These are phyloP conservation scores for Trinectes maculatus DNA, from an alignment of 2,113 vertebrate species.

Conservation along the genomic window DNA sequence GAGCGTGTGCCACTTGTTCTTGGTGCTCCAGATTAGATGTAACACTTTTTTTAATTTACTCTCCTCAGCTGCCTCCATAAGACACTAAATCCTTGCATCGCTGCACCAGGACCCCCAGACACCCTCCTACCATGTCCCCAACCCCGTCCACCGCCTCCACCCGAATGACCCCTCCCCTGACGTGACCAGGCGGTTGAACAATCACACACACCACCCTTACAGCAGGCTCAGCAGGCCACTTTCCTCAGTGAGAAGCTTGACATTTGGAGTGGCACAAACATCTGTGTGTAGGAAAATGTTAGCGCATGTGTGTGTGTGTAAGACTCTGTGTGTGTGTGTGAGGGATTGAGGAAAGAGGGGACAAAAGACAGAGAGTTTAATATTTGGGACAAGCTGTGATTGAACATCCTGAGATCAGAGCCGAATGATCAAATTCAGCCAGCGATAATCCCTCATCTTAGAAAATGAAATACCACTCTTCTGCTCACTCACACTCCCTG, in stretches of 20 bases:
- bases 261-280: constrained; percentile 8
- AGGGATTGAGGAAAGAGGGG: constrained; percentile 45
- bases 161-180: constrained; percentile 39
- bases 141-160: not conserved
- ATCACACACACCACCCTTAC: constrained; percentile 51
- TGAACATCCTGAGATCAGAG: constrained; percentile 78
- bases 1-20: constrained; percentile 74
- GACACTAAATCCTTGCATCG: constrained; percentile 47
- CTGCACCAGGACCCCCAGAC: not conserved
- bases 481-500: constrained; percentile 35
- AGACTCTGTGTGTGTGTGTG: constrained; percentile 29
- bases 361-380: constrained; percentile 77
- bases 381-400: constrained; percentile 79
- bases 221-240: constrained; percentile 70
- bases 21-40: constrained; percentile 69
- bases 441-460: constrained; percentile 76
- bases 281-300: constrained; percentile 21
- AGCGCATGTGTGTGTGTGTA: not conserved
- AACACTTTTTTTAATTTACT: constrained; percentile 78
- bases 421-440: constrained; percentile 76
- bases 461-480: constrained; percentile 78
- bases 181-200: constrained; percentile 63
- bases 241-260: constrained; percentile 60
- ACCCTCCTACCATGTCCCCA: not conserved
- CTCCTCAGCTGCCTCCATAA: constrained; percentile 61